A percentile compares a stretch with the other conserved stretches of the same genome.
These are phyloP conservation scores for Laticauda laticaudata DNA, from an alignment of 2,113 vertebrate genomes.

Conservation along the genomic window DNA sequence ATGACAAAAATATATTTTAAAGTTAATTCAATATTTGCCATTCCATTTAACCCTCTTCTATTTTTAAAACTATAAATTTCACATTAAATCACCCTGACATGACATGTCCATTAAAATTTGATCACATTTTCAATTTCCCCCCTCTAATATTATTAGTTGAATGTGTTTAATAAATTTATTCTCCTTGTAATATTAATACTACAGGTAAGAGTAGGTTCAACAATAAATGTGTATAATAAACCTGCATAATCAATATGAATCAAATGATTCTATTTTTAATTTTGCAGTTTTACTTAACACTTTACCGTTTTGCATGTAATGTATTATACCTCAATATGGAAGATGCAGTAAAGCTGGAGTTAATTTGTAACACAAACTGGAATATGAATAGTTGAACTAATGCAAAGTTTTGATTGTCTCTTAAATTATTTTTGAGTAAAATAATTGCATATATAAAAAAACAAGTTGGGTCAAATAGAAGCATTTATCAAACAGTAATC, in stretches of 20 bases:
- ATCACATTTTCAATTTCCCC: neutral
- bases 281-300: neutral
- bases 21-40: accelerated
- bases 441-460: neutral
- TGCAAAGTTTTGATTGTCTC: neutral
- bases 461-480: neutral
- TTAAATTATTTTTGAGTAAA: neutral
- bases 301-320: neutral
- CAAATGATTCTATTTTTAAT: neutral
- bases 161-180: accelerated
- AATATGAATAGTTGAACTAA: neutral
- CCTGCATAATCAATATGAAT: neutral
- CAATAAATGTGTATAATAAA: neutral
- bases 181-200: neutral
- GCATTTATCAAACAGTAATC: neutral
- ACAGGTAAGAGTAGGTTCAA: neutral
- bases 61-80: neutral
- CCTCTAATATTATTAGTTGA: neutral
- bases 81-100: neutral
- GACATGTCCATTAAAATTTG: neutral
- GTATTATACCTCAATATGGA: neutral
- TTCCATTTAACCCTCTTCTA: accelerated
- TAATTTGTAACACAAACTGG: neutral
- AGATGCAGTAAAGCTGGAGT: neutral
- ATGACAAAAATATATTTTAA: accelerated